Evolutionary conservation across 2,113 vertebrate genomes (phyloP).

Genomic region (Pipa parva): DNA sequence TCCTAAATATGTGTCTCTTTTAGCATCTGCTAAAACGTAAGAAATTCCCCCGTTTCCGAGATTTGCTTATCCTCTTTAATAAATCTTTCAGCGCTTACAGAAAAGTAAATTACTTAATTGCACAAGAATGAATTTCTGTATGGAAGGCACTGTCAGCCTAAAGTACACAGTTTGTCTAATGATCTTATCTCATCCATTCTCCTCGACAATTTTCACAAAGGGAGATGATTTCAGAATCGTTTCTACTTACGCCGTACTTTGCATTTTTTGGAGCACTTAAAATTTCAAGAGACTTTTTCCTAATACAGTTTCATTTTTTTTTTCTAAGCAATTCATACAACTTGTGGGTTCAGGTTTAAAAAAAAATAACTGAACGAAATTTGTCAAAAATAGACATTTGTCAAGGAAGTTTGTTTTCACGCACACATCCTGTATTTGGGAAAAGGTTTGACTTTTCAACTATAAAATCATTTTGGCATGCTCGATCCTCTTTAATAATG

Average conservation of each 20-base stretch:
- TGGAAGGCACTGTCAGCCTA: slow-evolving; percentile 56
- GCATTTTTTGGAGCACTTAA: too few relatives aligned
- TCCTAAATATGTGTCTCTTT: too few relatives aligned
- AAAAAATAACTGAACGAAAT: not conserved
- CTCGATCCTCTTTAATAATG: not conserved
- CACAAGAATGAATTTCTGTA: slow-evolving; percentile 68
- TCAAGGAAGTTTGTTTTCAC: not conserved
- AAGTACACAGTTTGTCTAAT: slow-evolving; percentile 25
- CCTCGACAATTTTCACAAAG: not conserved
- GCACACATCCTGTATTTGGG: not conserved
- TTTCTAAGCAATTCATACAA: slow-evolving; percentile 14
- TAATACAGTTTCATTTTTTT: not conserved
- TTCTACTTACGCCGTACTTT: too few relatives aligned
- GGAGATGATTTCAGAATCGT: too few relatives aligned
- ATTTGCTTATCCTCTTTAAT: too few relatives aligned
- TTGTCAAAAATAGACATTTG: slow-evolving; percentile 2
- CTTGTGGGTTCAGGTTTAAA: not conserved
- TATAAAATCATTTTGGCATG: not conserved
- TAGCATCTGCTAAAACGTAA: too few relatives aligned
- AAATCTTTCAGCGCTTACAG: slow-evolving; percentile 19
- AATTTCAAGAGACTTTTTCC: not conserved
- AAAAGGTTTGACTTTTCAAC: slow-evolving; percentile 2
- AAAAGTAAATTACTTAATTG: slow-evolving; percentile 48
- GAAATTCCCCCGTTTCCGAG: too few relatives aligned
- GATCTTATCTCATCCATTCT: slow-evolving; percentile 16